Evolutionary conservation across 2,113 vertebrate genomes (phyloP).

Genomic region (Platycercus adscitus): DNA sequence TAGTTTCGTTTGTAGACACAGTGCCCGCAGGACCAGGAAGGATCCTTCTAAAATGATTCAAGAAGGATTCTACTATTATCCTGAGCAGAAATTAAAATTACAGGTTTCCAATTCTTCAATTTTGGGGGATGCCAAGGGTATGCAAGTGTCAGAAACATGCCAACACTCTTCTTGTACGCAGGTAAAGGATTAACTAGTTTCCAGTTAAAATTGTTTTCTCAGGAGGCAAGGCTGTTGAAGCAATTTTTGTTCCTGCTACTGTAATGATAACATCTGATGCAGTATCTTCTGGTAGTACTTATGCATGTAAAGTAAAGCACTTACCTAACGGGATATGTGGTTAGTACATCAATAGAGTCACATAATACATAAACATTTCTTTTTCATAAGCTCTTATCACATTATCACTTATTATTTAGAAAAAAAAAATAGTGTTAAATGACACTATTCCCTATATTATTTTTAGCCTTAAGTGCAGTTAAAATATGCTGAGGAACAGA

Average conservation of each 20-base stretch:
- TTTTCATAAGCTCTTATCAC: not conserved
- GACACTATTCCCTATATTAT: not conserved
- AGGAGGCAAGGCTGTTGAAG: not conserved
- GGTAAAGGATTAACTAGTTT: not conserved
- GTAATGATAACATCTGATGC: not conserved
- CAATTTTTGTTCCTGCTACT: not conserved
- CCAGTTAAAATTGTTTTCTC: not conserved
- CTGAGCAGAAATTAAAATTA: not conserved
- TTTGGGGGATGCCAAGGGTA: not conserved
- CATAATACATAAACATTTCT: slow-evolving; percentile 34
- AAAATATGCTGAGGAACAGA: not conserved
- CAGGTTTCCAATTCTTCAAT: not conserved
- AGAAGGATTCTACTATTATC: not conserved
- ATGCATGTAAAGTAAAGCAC: not conserved
- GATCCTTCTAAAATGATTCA: not conserved
- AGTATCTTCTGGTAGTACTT: not conserved
- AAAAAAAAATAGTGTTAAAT: not conserved
- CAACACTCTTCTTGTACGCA: not conserved
- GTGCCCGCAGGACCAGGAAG: not conserved
- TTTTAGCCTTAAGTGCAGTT: not conserved
- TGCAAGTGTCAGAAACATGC: not conserved
- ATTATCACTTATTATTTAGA: not conserved
- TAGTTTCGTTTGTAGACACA: not conserved
- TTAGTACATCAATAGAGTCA: not conserved
- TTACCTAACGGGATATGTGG: not conserved